Evolutionary conservation across 2,888 invertebrate species (phyloP), one percentile per base, ranked within the genome.

Genomic region (Andrena haemorrhoa): DNA sequence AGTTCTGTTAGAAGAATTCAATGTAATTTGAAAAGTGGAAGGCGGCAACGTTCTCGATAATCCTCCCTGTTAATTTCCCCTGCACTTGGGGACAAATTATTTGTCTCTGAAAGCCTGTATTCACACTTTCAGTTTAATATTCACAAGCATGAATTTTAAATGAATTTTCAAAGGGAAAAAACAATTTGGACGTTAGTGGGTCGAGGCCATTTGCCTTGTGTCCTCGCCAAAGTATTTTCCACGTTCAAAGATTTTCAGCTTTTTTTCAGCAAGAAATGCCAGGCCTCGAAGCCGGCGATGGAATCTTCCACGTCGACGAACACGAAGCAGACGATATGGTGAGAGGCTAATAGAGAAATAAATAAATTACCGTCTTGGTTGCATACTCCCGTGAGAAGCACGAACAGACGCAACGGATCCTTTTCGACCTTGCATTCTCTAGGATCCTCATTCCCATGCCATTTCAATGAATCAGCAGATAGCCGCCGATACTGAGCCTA

Each of bases 201-300:
- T 41, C 41, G 41, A 56, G 20, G 56, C 23, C 56, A 56, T 56
- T 56, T 56, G 23, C 23, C 26, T 56, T 56, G 10, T 10, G 3
- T 4, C 5, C 5, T 33, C 6, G 23, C 7, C 8, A 35, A 23
- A n/a, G 2, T 20, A 4, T 49, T n/a, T 26, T 51, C 26, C 23
- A 26, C 33, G 35, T 65, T 51, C 33, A 29, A 53, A 20, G 7
- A 16, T 51, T 56, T 47, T 53, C 10, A 49, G 61, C 6, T 70
- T 2, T 60, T 16, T 84, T 79, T 2, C 65, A 88, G 86, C 65
- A 81, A 88, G 65, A 88, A 66, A 26, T 83, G 83, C 20, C 83
- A 80, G 26, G 53, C 41, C 7, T 69, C 77, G n/a, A 75, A 49
- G 10, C 41, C 23, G 6, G 64, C 61, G 3, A 56, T 56, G 16